Base-by-base conservation (phyloP, 2,797 vertebrate species). In the Vespertilio murinus region DNA sequence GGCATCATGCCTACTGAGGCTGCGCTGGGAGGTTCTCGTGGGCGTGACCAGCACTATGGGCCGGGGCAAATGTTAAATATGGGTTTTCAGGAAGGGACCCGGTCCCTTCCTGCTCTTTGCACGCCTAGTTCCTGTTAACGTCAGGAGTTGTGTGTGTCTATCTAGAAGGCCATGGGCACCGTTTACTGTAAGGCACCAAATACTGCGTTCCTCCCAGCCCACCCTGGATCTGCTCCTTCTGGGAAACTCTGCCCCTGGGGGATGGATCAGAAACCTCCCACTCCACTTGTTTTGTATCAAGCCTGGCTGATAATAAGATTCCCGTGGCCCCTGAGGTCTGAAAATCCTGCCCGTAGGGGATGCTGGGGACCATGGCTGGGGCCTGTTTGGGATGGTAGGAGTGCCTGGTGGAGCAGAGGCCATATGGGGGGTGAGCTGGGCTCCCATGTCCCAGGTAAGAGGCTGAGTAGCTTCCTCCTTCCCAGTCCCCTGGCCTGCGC, bases 131-230 rank as follows among this genome's bases (percentile, higher is more conserved):
- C 74, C 87, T 18, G 0, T 75, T n/a, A 16, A 11, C 0, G 1
- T 89, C 40, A 2, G 14, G 0, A 40, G 47, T 47, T 49, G 47
- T 0, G 14, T 28, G 35, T 69, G 13, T 65, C 17, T 38, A 23
- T 74, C 80, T 12, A 16, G 88, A 78, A 80, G 75, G 30, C 67
- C 45, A 2, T 7, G 28, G 28, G n/a, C 28, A 16, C 67, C 4
- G 0, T 33, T 59, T 38, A 67, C 70, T 22, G 23, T 23, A 1
- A 49, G 28, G 7, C 11, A 54, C 1, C 40, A 1, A 49, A 49
- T 17, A 17, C 47, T 16, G 3, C 47, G 87, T 78, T 30, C 20
- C 30, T 23, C 61, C 0, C 0, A 0, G 0, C 23, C 18, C 6
- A 0, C 1, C 1, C 61, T 70, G 0, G 3, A 87, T 20, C 85